Conservation (phyloP, 2,888 invertebrate genomes). For the Resseliella maxima region DNA sequence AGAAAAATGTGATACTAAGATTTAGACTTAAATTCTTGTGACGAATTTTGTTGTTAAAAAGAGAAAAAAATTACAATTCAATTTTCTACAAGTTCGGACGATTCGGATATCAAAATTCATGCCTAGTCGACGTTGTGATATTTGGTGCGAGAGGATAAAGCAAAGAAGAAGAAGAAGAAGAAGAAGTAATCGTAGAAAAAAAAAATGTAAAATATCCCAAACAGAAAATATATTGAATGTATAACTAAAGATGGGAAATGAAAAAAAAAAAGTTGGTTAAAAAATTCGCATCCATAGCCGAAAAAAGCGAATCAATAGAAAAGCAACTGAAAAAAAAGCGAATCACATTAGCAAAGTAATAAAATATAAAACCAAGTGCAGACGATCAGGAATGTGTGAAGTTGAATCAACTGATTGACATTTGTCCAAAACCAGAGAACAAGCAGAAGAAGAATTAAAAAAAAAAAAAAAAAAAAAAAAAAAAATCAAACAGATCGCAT, state of each 20-base stretch:
- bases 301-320: not conserved
- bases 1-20: constrained; percentile 35
- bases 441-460: too few relatives aligned
- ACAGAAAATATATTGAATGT: too few relatives aligned
- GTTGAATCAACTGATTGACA: constrained; percentile 43
- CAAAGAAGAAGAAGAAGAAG: too few relatives aligned
- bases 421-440: not conserved
- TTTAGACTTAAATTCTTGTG: constrained; percentile 26
- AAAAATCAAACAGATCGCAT: not conserved
- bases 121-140: too few relatives aligned
- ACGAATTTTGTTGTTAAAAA: constrained; percentile 35
- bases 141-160: too few relatives aligned
- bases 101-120: not conserved
- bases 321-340: not conserved
- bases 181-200: too few relatives aligned
- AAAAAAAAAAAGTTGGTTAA: not conserved
- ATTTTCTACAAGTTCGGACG: not conserved
- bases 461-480: too few relatives aligned
- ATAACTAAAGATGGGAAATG: too few relatives aligned
- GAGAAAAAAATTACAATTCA: not conserved
- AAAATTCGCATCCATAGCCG: not conserved
- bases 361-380: constrained; percentile 40
- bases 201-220: not conserved
- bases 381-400: constrained; percentile 51
- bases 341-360: constrained; percentile 37